Evolutionary conservation across 1,140 invertebrate species (phyloP), one percentile per base, ranked within the genome.

Genomic region (Papilio polyxenes): DNA sequence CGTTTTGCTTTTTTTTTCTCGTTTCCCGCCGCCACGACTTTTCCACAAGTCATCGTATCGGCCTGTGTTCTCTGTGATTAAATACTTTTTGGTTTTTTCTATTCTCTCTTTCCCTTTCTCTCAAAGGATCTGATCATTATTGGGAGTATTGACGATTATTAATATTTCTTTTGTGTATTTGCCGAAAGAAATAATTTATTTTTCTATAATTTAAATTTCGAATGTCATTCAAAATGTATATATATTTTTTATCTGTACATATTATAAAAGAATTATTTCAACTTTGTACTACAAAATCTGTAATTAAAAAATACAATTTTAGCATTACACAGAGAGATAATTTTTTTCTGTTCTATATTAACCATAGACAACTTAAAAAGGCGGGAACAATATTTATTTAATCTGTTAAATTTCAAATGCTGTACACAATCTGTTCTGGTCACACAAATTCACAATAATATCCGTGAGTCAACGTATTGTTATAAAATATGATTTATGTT

Each of bases 41-140:
- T 86, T 87, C 84, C 86, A 82, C 86, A 79, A 87, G 86, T 87
- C 83, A 88, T 84, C 87, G 85, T 85, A 75, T 49, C 82, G 85
- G 85, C 83, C 85, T 82, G 85, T 89, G 87, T 87, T 87, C 87
- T 85, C 85, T 87, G 86, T 91, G 90, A 91, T 91, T 91, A 91
- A 72, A 91, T 91, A 89, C 86, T 88, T 85, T 86, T 76, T 79
- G 48, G 78, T 76, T 69, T n/a, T 86, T 88, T 83, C 81, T 48
- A 6, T 17, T 72, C 31, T 72, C 8, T 72, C 65, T 72, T 37
- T 72, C 62, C 62, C 40, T 74, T 20, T 59, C 56, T 79, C 49
- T 72, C 51, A 56, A 44, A 44, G 56, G 80, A 83, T 81, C 83
- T 83, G 40, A 17, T 37, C 75, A 15, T 77, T 77, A 15, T 77